Percentiles rank a stretch among this genome's conserved stretches.
Evolutionary conservation across 2,888 invertebrate genomes (phyloP).

Genomic region (Geophilus truncorum): DNA sequence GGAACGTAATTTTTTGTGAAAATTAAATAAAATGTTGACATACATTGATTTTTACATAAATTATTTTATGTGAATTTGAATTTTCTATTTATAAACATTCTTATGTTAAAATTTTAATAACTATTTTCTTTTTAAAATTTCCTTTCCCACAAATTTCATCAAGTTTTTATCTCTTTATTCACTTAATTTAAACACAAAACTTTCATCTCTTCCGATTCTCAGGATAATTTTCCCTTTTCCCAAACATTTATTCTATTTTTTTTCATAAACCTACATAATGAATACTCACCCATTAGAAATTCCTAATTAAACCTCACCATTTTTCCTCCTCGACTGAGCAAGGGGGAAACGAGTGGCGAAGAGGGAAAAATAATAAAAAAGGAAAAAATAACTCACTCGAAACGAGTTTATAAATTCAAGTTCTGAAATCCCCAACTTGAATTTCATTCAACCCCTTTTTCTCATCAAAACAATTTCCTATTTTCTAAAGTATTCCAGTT

Average conservation of each 20-base stretch:
- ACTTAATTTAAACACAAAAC: too few species aligned
- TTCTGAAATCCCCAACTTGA: not conserved
- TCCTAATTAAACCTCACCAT: not conserved
- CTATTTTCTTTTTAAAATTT: too few species aligned
- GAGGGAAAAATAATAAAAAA: not conserved
- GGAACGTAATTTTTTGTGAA: too few species aligned
- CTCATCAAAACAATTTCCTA: not conserved
- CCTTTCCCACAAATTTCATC: too few species aligned
- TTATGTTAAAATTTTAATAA: too few species aligned
- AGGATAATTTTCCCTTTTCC: not conserved
- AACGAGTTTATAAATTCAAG: not conserved
- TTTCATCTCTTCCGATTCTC: too few species aligned
- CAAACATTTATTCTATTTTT: not conserved
- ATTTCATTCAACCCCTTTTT: not conserved
- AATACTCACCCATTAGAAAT: not conserved
- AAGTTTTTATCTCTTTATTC: too few species aligned
- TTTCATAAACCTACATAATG: not conserved
- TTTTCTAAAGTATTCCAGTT: not conserved
- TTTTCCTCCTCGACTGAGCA: not conserved
- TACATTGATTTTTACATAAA: too few species aligned
- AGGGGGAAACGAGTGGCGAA: not conserved
- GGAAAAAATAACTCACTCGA: not conserved
- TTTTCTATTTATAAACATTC: too few species aligned
- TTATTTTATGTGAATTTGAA: too few species aligned
- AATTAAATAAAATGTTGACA: too few species aligned